phyloP scores from a whole-genome alignment of 2,797 vertebrate genomes.

The Acanthurus lineatus region DNA sequence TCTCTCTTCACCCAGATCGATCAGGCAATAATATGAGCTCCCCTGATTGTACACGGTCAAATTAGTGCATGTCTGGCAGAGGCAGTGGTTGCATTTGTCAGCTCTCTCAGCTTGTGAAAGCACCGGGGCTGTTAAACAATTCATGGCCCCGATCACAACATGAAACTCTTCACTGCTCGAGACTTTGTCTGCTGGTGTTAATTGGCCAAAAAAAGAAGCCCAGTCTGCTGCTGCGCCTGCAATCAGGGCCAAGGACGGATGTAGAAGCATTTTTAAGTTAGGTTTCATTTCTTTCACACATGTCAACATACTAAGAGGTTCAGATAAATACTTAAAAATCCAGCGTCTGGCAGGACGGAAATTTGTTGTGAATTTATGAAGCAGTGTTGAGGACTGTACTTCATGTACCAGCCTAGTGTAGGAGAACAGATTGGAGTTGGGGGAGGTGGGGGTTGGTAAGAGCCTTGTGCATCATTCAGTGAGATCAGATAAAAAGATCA shows the following conservation, averaged over 20 bases:
- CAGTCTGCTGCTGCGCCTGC: neutral
- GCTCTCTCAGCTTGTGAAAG: constrained; percentile 48
- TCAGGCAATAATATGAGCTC: constrained; percentile 71
- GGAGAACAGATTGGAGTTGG: constrained; percentile 24
- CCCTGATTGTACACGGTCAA: constrained; percentile 63
- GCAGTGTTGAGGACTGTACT: constrained; percentile 25
- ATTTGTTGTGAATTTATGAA: constrained; percentile 51
- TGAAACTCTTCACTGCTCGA: constrained; percentile 52
- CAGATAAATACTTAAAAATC: constrained; percentile 41
- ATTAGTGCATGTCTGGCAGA: constrained; percentile 71
- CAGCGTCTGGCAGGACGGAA: neutral
- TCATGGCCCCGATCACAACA: constrained; percentile 72
- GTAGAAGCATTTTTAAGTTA: constrained; percentile 37
- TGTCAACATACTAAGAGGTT: constrained; percentile 20
- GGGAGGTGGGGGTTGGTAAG: too few relatives aligned
- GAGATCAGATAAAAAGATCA: too few relatives aligned
- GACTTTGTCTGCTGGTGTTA: constrained; percentile 62
- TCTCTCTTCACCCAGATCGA: constrained; percentile 63
- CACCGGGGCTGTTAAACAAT: constrained; percentile 72
- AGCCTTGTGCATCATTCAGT: too few relatives aligned
- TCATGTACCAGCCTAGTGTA: constrained; percentile 26
- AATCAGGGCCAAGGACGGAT: neutral
- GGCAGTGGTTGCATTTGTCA: constrained; percentile 67
- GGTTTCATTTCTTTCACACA: constrained; percentile 14
- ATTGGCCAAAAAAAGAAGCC: constrained; percentile 59